These are phyloP conservation scores for Notodonta dromedarius DNA, from an alignment of 2,888 invertebrate genomes.

Conservation along the genomic window DNA sequence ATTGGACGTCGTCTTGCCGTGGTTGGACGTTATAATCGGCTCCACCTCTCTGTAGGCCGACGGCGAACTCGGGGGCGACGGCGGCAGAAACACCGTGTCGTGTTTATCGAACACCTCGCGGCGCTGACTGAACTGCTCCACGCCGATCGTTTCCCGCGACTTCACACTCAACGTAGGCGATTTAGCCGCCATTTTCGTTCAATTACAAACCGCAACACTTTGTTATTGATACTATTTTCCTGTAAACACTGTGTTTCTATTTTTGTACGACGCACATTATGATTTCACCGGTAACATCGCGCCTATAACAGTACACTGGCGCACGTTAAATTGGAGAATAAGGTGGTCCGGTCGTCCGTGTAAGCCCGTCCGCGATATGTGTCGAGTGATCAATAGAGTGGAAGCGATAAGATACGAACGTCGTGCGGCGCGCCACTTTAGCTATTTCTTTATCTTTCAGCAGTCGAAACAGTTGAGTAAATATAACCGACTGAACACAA, in stretches of 20 bases:
- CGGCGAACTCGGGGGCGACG: constrained; percentile 58
- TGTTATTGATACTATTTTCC: constrained; percentile 82
- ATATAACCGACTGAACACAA: constrained; percentile 76
- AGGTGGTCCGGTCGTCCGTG: constrained; percentile 77
- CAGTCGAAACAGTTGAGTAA: constrained; percentile 80
- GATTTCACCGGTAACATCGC: constrained; percentile 81
- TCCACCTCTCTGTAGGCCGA: constrained; percentile 65
- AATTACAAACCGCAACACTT: constrained; percentile 82
- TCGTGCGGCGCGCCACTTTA: constrained; percentile 68
- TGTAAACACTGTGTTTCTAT: constrained; percentile 80
- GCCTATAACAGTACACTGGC: constrained; percentile 66
- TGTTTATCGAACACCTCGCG: constrained; percentile 81
- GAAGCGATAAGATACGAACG: constrained; percentile 78
- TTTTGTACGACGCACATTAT: constrained; percentile 79
- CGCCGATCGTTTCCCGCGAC: constrained; percentile 80
- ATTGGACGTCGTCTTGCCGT: constrained; percentile 75
- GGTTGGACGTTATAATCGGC: constrained; percentile 74
- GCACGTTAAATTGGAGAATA: constrained; percentile 78
- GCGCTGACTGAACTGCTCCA: constrained; percentile 79
- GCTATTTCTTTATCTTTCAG: constrained; percentile 79
- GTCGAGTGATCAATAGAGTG: constrained; percentile 80
- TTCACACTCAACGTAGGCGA: constrained; percentile 78
- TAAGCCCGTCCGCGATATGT: constrained; percentile 79
- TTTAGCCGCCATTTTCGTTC: constrained; percentile 79
- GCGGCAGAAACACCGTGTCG: constrained; percentile 79